These are phyloP conservation scores for Homarus gammarus DNA, from an alignment of 2,888 invertebrate genomes.

Conservation along the genomic window DNA sequence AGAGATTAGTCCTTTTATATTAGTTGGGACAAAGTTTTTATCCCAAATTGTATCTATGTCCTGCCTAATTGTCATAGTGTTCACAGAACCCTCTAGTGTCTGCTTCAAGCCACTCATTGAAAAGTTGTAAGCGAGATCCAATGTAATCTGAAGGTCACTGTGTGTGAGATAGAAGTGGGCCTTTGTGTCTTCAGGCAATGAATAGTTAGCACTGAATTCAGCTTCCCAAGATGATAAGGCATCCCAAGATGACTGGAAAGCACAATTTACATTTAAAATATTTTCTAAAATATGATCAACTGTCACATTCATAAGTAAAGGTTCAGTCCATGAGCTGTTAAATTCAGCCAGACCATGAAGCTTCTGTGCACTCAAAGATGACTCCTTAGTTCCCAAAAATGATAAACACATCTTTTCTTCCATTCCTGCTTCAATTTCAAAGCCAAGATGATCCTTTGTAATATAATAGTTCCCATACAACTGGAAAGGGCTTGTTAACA, in stretches of 20 bases:
- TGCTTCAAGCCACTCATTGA: conserved; percentile 23
- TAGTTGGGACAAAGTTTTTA: conserved; percentile 1
- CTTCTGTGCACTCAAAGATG: conserved; percentile 16
- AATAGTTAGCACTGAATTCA: conserved; percentile 33
- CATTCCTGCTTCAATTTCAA: conserved; percentile 28
- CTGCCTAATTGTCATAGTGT: conserved; percentile 44
- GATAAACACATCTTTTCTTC: conserved; percentile 16
- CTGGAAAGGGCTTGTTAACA: conserved; percentile 20
- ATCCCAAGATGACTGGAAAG: conserved; percentile 19
- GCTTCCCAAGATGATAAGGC: conserved; percentile 25
- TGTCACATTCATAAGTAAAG: conserved; percentile 38
- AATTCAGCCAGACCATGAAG: conserved; percentile 21
- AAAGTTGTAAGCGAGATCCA: conserved; percentile 27
- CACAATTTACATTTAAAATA: conserved; percentile 17
- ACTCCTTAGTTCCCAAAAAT: conserved; percentile 15
- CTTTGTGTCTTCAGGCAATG: conserved; percentile 30
- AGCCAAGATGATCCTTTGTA: conserved; percentile 17
- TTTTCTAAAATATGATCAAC: conserved; percentile 31
- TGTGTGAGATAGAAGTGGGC: conserved; percentile 40
- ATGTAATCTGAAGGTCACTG: conserved; percentile 13
- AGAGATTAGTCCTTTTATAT: conserved; percentile 24
- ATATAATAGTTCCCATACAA: conserved; percentile 25
- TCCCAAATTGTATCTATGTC: conserved; percentile 28
- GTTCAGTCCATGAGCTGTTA: conserved; percentile 53
- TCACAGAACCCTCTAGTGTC: conserved; percentile 46